Base-by-base conservation (phyloP, 2,888 invertebrate species). In the Platycnemis pennipes region DNA sequence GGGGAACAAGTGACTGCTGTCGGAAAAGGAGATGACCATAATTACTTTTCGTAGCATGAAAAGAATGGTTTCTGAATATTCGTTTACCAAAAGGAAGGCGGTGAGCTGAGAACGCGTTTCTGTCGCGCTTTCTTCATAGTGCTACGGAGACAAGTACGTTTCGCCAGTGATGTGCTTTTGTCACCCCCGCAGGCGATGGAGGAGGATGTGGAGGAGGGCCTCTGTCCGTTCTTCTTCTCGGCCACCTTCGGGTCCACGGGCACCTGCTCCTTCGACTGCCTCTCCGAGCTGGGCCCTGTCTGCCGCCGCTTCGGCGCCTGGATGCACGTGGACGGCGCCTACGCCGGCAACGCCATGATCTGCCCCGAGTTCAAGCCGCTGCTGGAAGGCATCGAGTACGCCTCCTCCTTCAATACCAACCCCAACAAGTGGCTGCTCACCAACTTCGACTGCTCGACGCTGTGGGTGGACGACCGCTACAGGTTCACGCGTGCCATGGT, bases 291-390 rank as follows among this genome's bases (percentile, higher is more conserved):
- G 94, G 98, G 99, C 2, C 98, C 98, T 37, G 97, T 98, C 2
- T 97, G 97, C 95, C 97, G 98, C 95, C 96, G 97, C 95, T 97
- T 97, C 0, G 97, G 97, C 94, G 97, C 98, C n/a, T 99, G 99
- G 99, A 97, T 99, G 46, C 99, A 99, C 96, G 98, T 98, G 2
- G 99, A 99, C 96, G 98, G 98, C 0, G 99, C 99, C 0, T 99
- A 99, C 96, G 99, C 98, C 0, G 99, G 99, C 4, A 98, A 98
- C 95, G 98, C 98, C 0, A 98, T 99, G 96, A 98, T 99, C 95
- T 98, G 99, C 95, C 98, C 98, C 0, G 99, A 99, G 96, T 97
- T 98, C 96, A 97, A 98, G 95, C 97, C 97, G 0, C 96, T 97
- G 88, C 97, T 97, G 95, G 97, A 97, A 7, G 98, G 98, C 0